Percentiles rank a stretch among this genome's conserved stretches.
Conservation (phyloP, 2,888 invertebrate species). For the Halocaridina rubra region DNA sequence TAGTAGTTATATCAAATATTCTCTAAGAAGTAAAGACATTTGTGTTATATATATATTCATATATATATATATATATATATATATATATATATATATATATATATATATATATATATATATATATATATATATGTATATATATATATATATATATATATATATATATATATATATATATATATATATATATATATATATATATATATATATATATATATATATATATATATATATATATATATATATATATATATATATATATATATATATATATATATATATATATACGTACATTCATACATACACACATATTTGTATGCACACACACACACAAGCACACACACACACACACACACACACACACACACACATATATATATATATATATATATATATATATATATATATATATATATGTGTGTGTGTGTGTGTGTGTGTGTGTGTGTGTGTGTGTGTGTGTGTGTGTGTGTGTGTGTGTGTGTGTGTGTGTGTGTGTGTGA, state of each 20-base stretch:
- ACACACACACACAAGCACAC: background rate
- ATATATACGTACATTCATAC: background rate
- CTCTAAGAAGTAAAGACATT: no score
- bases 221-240: background rate
- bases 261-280: background rate
- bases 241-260: background rate
- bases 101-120: background rate
- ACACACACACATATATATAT: background rate
- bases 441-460: background rate
- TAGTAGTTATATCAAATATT: no score
- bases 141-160: background rate
- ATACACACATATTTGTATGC: background rate
- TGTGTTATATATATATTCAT: background rate
- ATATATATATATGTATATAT: background rate
- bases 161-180: background rate
- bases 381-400: background rate
- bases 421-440: background rate
- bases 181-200: background rate
- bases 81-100: background rate
- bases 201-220: background rate
- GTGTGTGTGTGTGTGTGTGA: background rate
- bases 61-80: background rate
- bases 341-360: background rate
- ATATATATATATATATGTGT: background rate
- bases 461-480: background rate